Evolutionary conservation across 2,888 invertebrate species (phyloP), one percentile per base, ranked within the genome.

Genomic region (Orthosia incerta): DNA sequence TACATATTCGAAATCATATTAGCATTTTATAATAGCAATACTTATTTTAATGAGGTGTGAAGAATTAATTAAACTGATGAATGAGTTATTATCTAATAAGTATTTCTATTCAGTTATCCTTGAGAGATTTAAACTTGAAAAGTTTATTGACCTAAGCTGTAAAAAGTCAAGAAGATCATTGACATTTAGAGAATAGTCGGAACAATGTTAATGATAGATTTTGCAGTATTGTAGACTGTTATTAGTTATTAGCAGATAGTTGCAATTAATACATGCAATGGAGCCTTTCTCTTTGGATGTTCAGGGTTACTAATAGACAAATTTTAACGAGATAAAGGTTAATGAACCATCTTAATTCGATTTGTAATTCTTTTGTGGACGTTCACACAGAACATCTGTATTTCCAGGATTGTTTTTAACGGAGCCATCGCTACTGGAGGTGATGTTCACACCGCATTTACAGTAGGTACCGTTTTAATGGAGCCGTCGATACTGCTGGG

Each of bases 311-410:
- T 46, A n/a, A 39, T 59, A 59, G 20, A 13, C 11, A 51, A 57
- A 77, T 82, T 16, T 69, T 16, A 62, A 53, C 46, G 59, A 66
- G 31, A 45, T 66, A 57, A 70, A 62, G 62, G 50, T 77, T 76
- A 82, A 77, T 77, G 7, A 55, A 59, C 12, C 53, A 60, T 71
- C 9, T 11, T 45, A 61, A 65, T 51, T 23, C 13, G 45, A 48
- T 80, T 64, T 39, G 39, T 50, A 53, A 66, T 62, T 62, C 1
- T 61, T 75, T 76, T 56, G 18, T 9, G 39, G 0, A 39, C 39
- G 39, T 39, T 39, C 39, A 39, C 39, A 39, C 39, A 39, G 9
- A 39, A 7, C 0, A 7, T 31, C 31, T 31, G 31, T 31, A 7
- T 31, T 31, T 31, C 31, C 31, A 31, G 31, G 31, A 39, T 39